Conservation (phyloP, 2,888 invertebrate genomes). For the Lamellibrachia satsuma region DNA sequence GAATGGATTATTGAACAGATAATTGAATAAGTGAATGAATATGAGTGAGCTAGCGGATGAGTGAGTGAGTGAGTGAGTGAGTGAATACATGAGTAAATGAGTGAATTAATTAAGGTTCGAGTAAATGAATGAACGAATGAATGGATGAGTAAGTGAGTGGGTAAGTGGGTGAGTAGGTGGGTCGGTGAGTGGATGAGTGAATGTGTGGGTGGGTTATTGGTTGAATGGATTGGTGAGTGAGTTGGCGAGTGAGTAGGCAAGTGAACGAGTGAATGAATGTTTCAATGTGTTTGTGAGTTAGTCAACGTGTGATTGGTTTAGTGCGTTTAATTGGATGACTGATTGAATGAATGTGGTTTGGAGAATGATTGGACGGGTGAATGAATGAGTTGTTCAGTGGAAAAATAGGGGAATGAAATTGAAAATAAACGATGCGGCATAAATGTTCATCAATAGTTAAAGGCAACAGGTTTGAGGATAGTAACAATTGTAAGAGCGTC, state of each 20-base stretch:
- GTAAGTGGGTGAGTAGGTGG: no score
- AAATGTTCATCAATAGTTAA: not conserved
- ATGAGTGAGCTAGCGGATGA: not conserved
- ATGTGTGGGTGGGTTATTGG: no score
- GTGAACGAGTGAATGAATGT: not conserved
- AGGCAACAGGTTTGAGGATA: not conserved
- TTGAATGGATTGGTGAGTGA: not conserved
- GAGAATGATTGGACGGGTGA: not conserved
- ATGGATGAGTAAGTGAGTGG: no score
- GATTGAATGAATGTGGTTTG: not conserved
- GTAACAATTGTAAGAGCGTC: not conserved
- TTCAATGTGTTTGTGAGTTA: not conserved
- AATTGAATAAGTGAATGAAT: not conserved
- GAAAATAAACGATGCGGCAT: not conserved
- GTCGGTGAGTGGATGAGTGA: no score
- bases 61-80: no score
- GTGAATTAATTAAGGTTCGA: no score
- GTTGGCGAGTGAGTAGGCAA: not conserved
- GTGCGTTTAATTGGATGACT: not conserved
- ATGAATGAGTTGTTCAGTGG: not conserved
- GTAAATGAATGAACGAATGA: no score
- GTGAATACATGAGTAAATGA: no score
- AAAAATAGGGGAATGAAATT: not conserved
- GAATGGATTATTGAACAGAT: not conserved
- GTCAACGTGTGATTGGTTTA: no score